These are phyloP conservation scores for Frieseomelitta varia DNA, from an alignment of 1,140 invertebrate genomes.

Conservation along the genomic window DNA sequence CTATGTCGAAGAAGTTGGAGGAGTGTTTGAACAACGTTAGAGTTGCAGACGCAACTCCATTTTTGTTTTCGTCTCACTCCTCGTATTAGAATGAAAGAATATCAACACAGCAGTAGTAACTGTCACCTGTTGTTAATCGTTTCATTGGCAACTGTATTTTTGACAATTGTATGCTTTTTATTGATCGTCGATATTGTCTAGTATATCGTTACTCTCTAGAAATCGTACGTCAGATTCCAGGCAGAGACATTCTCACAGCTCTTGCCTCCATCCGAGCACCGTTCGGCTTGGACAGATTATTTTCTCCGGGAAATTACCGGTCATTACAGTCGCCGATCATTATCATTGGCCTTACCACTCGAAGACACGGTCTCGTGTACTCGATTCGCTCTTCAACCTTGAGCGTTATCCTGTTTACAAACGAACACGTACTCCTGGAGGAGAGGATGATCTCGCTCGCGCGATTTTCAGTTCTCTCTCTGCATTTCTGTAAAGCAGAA, in stretches of 20 bases:
- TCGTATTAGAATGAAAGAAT: not conserved
- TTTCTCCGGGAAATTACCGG: conserved; percentile 62
- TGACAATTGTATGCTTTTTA: not conserved
- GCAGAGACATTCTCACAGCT: not conserved
- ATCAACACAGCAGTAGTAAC: too few species aligned
- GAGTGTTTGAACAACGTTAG: not conserved
- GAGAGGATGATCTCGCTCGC: not conserved
- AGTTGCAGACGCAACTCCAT: not conserved
- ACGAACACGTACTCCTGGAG: conserved; percentile 7
- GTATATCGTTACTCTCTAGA: not conserved
- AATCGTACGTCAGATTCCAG: not conserved
- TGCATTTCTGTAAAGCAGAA: too few species aligned
- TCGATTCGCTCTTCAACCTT: conserved; percentile 59
- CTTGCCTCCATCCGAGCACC: conserved; percentile 16
- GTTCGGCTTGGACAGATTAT: conserved; percentile 53
- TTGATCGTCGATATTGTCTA: not conserved
- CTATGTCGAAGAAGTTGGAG: not conserved
- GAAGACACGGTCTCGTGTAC: conserved; percentile 35
- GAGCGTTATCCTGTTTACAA: conserved; percentile 50
- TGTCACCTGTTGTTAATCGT: not conserved
- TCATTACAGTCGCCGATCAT: conserved; percentile 66
- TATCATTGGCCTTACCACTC: conserved; percentile 63
- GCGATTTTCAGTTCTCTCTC: not conserved
- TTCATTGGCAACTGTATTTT: too few species aligned
- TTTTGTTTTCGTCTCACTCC: not conserved